Percentiles rank a stretch among this genome's conserved stretches.
Conservation (phyloP, 2,888 invertebrate genomes). For the Eurytoma adleriae region DNA sequence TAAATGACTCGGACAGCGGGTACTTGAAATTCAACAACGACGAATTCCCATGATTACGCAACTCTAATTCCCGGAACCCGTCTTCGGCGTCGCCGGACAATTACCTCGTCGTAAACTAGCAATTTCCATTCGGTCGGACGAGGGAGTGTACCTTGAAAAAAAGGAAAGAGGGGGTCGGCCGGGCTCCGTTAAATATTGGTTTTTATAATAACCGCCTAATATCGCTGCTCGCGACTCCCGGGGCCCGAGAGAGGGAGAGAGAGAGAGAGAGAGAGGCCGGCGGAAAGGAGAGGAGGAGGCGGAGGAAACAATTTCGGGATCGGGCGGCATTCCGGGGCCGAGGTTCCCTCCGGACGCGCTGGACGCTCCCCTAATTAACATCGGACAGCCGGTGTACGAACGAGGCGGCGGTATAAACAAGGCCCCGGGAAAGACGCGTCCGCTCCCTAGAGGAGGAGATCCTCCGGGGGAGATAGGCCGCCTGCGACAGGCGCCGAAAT, state of each 20-base stretch:
- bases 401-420: conserved; percentile 35
- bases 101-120: not conserved
- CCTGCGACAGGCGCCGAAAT: conserved; percentile 46
- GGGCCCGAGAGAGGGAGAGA: not conserved
- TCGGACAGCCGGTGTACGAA: conserved; percentile 38
- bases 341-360: conserved; percentile 23
- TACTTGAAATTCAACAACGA: conserved; percentile 2
- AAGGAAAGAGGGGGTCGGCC: not conserved
- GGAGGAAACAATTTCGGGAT: conserved; percentile 28
- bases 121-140: conserved; percentile 7
- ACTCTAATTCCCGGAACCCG: conserved; percentile 29
- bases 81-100: not conserved
- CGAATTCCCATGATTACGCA: conserved; percentile 31
- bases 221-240: conserved; percentile 11
- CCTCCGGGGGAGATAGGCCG: not conserved
- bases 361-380: conserved; percentile 59
- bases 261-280: not conserved
- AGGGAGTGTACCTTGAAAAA: not conserved
- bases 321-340: conserved; percentile 25
- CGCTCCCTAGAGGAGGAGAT: conserved; percentile 23
- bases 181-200: conserved; percentile 40
- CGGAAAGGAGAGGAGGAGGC: not conserved
- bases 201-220: conserved; percentile 40
- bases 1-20: conserved; percentile 10
- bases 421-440: not conserved